phyloP scores from a whole-genome alignment of 2,113 vertebrate genomes.

The Verasper variegatus region DNA sequence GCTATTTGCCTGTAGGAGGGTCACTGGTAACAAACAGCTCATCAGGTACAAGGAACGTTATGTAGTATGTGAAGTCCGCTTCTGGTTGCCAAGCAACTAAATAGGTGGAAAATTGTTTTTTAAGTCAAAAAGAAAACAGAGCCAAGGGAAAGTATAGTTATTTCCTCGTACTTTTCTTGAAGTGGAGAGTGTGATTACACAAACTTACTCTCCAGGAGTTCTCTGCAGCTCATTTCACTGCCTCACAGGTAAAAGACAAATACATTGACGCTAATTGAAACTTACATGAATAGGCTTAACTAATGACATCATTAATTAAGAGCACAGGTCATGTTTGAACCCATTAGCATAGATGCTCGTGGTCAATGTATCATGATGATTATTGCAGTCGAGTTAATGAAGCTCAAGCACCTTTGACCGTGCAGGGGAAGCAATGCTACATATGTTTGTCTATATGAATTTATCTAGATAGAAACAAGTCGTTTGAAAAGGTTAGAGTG shows the following conservation, averaged over 20 bases:
- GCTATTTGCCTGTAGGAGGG: constrained; percentile 3
- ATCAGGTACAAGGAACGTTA: constrained; percentile 25
- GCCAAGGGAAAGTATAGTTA: constrained; percentile 25
- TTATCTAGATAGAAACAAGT: background rate
- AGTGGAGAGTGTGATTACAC: constrained; percentile 21
- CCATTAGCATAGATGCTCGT: constrained; percentile 49
- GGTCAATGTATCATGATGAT: constrained; percentile 54
- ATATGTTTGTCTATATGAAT: background rate
- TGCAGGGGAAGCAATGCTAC: constrained; percentile 5
- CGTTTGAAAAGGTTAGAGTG: constrained; percentile 15
- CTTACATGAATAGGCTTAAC: constrained; percentile 52
- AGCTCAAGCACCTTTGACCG: constrained; percentile 31
- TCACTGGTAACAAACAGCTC: constrained; percentile 14
- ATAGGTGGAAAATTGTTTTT: constrained; percentile 24
- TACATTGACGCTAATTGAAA: constrained; percentile 21
- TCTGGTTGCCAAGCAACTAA: constrained; percentile 74
- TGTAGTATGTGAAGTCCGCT: constrained; percentile 19
- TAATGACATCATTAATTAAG: constrained; percentile 51
- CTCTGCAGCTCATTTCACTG: constrained; percentile 28
- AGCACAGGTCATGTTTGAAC: constrained; percentile 34
- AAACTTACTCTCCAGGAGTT: constrained; percentile 22
- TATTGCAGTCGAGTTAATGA: constrained; percentile 44
- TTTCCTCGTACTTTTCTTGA: constrained; percentile 18
- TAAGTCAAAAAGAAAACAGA: constrained; percentile 30
- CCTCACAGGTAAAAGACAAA: constrained; percentile 40